Evolutionary conservation across 2,113 vertebrate genomes (phyloP).

Genomic region (Gnathonemus longibarbis): DNA sequence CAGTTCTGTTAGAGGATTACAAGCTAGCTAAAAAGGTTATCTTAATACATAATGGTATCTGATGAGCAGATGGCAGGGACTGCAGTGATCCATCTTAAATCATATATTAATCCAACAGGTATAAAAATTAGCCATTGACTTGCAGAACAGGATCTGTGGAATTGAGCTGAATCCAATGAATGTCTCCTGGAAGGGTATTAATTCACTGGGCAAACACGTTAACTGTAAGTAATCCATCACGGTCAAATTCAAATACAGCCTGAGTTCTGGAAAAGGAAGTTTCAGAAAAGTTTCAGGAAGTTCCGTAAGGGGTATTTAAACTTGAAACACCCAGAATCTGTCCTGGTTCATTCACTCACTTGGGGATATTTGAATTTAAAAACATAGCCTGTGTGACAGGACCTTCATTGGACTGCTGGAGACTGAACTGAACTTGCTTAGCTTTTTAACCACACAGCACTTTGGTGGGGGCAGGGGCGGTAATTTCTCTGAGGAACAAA

Average conservation of each 20-base stretch:
- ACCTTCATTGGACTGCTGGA: not conserved
- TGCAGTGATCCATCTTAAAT: not conserved
- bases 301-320: not conserved
- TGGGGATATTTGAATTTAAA: not conserved
- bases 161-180: not conserved
- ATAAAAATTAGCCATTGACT: not conserved
- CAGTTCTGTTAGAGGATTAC: not conserved
- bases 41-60: not conserved
- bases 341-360: not conserved
- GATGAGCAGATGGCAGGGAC: not conserved
- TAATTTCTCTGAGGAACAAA: not conserved
- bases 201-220: not conserved
- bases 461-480: not conserved
- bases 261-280: not conserved
- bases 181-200: not conserved
- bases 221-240: not conserved
- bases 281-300: not conserved
- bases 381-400: not conserved
- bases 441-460: not conserved
- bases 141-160: not conserved
- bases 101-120: not conserved
- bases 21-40: not conserved
- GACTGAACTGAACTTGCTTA: not conserved
- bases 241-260: not conserved
- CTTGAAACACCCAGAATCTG: not conserved